Evolutionary conservation across 2,888 invertebrate genomes (phyloP), one percentile per base, ranked within the genome.

Genomic region (Sinelater perroti): DNA sequence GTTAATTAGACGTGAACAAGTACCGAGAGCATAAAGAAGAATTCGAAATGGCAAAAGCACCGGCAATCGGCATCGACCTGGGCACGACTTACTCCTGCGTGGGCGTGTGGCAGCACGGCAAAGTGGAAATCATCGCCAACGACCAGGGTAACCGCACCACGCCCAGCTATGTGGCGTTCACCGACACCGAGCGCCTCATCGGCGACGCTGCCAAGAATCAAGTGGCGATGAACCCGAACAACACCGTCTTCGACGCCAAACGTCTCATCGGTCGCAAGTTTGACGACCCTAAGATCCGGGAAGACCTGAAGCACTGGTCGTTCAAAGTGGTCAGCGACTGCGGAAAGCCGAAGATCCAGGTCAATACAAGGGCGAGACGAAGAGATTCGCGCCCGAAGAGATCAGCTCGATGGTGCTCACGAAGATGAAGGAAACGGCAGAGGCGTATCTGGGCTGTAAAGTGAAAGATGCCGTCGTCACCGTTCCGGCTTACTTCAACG

Each of bases 1-100:
- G 21, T 14, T 18, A 5, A 11, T 18, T 18, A 18, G 10, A 5
- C 11, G 38, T 17, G 38, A 10, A 35, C 3, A 35, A 18, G 2
- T 10, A 36, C 2, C 17, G 36, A 13, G n/a, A 35, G 20, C 3
- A 17, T 38, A 11, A 38, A 38, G 3, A 38, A 2, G 20, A 17
- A 3, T 38, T 10, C 75, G 66, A 64, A 60, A 79, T 80, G 80
- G 73, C 71, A 14, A 80, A 78, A 72, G 72, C 79, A 71, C 82
- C 86, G 71, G 85, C 88, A 56, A 84, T 91, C 66, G 91, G 91
- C 65, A 93, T 93, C 75, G 93, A 94, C 79, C 82, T 93, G 69
- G 93, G 93, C 51, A 93, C 93, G 51, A 93, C 91, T n/a, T 93
- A 88, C 79, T 92, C 92, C 49, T 91, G 90, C 72, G 91, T 91